Conservation (phyloP, 2,113 vertebrate species). For the Nansenia antarctica region DNA sequence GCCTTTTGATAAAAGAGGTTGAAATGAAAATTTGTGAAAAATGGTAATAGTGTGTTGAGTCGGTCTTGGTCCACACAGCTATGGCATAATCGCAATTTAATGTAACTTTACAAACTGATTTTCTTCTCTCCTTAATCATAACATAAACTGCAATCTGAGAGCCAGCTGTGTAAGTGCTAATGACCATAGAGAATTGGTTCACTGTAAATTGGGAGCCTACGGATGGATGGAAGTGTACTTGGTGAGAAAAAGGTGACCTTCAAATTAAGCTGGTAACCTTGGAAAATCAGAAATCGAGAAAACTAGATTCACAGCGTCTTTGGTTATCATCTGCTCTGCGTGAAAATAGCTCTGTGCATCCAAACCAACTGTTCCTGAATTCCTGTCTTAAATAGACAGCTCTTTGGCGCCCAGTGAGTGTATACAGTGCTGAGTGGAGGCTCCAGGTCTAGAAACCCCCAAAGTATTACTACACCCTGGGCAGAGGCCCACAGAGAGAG, state of each 20-base stretch:
- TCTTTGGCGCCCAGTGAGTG: slow-evolving; percentile 31
- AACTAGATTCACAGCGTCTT: neutral
- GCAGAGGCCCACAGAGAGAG: slow-evolving; percentile 37
- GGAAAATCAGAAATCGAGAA: neutral
- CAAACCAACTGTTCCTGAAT: slow-evolving; percentile 46
- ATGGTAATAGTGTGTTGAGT: too few relatives aligned
- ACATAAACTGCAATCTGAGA: slow-evolving; percentile 22
- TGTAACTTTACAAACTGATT: too few relatives aligned
- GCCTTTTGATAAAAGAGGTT: too few relatives aligned
- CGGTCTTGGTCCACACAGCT: too few relatives aligned
- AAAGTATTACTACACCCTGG: slow-evolving; percentile 59
- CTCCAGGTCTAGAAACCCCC: slow-evolving; percentile 38
- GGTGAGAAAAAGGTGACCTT: neutral
- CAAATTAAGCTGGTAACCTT: neutral
- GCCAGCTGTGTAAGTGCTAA: neutral
- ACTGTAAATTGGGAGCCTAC: neutral
- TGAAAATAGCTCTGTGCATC: slow-evolving; percentile 18
- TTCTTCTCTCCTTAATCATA: neutral
- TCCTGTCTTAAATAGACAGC: slow-evolving; percentile 33
- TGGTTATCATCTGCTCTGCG: slow-evolving; percentile 8
- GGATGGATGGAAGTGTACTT: neutral
- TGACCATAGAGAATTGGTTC: neutral
- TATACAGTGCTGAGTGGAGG: slow-evolving; percentile 4
- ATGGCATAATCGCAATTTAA: too few relatives aligned
- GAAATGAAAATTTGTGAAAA: too few relatives aligned